phyloP scores from a whole-genome alignment of 2,113 vertebrate genomes.

The Platichthys stellatus region DNA sequence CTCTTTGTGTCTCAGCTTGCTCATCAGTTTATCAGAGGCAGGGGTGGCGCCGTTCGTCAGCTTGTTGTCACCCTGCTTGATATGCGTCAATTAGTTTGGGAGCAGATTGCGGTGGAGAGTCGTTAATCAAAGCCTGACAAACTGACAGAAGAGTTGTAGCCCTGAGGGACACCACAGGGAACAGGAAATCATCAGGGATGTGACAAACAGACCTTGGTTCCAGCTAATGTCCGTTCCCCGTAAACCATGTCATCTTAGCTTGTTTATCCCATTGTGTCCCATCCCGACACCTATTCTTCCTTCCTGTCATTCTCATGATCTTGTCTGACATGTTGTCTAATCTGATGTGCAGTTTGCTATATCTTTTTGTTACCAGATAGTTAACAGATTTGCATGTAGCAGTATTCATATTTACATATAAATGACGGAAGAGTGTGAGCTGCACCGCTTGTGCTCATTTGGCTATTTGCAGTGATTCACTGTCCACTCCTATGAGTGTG shows the following conservation, averaged over 20 bases:
- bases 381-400: conserved; percentile 2
- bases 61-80: conserved; percentile 44
- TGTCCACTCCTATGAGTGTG: not conserved
- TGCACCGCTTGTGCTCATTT: conserved; percentile 30
- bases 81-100: conserved; percentile 14
- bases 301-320: conserved; percentile 42
- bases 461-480: conserved; percentile 32
- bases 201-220: conserved; percentile 48
- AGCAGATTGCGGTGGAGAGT: conserved; percentile 27
- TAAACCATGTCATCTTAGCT: conserved; percentile 28
- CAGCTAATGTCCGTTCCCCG: conserved; percentile 15
- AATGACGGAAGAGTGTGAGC: conserved; percentile 42
- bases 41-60: conserved; percentile 33
- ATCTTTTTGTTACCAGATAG: conserved; percentile 37
- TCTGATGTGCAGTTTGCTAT: conserved; percentile 46
- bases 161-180: conserved; percentile 17
- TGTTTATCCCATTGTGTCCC: conserved; percentile 27
- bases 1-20: conserved; percentile 23
- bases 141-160: not conserved
- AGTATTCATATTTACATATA: conserved; percentile 71
- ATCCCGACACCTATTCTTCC: conserved; percentile 36
- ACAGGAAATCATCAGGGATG: conserved; percentile 50
- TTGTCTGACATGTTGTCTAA: conserved; percentile 40
- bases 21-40: conserved; percentile 36
- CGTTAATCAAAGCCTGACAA: conserved; percentile 40